phyloP scores from a whole-genome alignment of 2,113 vertebrate species.

The Pogonocichla stellata region DNA sequence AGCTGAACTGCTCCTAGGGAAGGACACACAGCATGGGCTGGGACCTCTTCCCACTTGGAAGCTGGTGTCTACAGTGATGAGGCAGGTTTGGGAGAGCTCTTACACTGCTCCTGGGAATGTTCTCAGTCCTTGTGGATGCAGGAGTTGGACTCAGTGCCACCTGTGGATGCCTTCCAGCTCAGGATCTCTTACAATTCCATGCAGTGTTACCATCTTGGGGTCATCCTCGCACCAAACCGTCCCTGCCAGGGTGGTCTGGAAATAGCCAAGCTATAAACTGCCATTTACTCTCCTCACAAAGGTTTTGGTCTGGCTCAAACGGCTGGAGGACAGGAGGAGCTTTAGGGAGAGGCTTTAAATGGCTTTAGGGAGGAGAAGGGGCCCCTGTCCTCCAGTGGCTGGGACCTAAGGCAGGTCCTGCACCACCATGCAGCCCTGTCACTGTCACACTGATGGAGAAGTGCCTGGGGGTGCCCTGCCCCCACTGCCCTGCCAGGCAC shows the following conservation, averaged over 20 bases:
- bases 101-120: neutral
- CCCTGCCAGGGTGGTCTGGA: neutral
- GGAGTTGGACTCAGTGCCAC: neutral
- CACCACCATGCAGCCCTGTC: neutral
- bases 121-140: neutral
- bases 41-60: neutral
- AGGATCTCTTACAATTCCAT: neutral
- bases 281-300: neutral
- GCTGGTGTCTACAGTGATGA: neutral
- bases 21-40: neutral
- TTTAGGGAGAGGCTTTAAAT: no score
- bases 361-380: neutral
- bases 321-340: no score
- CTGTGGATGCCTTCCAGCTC: neutral
- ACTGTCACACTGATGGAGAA: neutral
- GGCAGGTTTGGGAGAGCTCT: accelerated
- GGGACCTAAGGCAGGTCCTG: neutral
- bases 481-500: neutral
- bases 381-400: neutral
- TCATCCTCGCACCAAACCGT: neutral
- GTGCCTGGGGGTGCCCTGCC: neutral
- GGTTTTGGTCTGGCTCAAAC: neutral
- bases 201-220: neutral
- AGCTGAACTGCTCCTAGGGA: neutral
- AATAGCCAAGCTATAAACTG: neutral